Percentiles rank a stretch among this genome's conserved stretches.
Conservation (phyloP, 1,140 invertebrate genomes). For the Philaenus spumarius region DNA sequence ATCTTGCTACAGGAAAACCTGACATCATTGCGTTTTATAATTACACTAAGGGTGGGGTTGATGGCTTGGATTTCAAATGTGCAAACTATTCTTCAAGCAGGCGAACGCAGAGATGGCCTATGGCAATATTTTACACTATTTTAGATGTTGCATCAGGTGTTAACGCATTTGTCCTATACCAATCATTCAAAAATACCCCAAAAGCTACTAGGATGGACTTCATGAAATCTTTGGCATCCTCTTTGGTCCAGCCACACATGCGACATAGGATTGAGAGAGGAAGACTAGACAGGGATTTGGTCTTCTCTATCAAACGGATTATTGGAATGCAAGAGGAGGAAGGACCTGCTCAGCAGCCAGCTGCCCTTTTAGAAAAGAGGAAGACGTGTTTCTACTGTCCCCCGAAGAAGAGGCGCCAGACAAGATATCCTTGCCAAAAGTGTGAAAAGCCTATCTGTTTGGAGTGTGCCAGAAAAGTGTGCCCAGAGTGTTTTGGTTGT, state of each 20-base stretch:
- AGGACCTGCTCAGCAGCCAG: no score
- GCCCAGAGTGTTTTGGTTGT: no score
- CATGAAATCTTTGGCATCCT: not conserved
- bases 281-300: not conserved
- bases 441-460: no score
- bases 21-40: conserved; percentile 14
- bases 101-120: not conserved
- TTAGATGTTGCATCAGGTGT: not conserved
- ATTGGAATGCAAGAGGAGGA: not conserved
- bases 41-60: conserved; percentile 7
- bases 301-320: not conserved
- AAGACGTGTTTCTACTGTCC: not conserved
- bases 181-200: not conserved
- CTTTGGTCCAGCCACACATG: not conserved
- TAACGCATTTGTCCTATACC: not conserved
- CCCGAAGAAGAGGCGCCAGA: not conserved
- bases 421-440: not conserved
- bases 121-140: not conserved
- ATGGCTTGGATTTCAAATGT: conserved; percentile 1
- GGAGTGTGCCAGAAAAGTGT: no score
- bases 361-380: not conserved
- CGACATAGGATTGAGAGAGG: not conserved
- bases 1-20: not conserved
- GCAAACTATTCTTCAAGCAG: not conserved
- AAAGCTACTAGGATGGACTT: not conserved